Conservation (phyloP, 2,888 invertebrate species). For the Drosophila percnosoma region DNA sequence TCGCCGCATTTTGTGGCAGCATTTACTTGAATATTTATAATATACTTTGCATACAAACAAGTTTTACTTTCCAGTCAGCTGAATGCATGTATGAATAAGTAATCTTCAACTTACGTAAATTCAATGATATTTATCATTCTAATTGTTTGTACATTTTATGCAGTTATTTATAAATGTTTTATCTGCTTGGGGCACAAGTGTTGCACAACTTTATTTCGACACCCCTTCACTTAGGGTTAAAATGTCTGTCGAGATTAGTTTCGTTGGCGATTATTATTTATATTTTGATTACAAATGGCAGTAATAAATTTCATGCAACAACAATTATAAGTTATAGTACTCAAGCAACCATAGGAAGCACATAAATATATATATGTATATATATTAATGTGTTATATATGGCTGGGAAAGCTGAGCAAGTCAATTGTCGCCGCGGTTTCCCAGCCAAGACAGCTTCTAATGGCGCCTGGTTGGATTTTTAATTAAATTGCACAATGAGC, state of each 20-base stretch:
- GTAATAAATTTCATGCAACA: constrained; percentile 28
- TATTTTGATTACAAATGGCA: constrained; percentile 39
- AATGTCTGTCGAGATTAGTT: constrained; percentile 42
- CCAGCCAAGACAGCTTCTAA: constrained; percentile 24
- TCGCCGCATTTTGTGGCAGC: neutral
- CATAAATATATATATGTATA: neutral
- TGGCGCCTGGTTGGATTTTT: constrained; percentile 32
- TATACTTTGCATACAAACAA: neutral
- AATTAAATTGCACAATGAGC: constrained; percentile 59
- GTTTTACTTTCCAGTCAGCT: neutral
- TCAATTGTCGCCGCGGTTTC: constrained; percentile 42
- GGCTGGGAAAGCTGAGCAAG: constrained; percentile 41
- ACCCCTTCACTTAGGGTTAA: constrained; percentile 1
- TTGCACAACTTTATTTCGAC: neutral
- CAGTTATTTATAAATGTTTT: neutral
- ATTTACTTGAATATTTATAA: neutral
- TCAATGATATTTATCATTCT: neutral
- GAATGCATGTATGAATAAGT: neutral
- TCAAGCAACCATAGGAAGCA: neutral
- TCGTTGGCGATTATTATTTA: constrained; percentile 11
- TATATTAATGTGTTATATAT: neutral
- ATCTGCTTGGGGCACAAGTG: neutral
- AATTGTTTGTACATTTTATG: neutral
- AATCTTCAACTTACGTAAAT: neutral
- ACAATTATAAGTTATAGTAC: constrained; percentile 22